A percentile compares a stretch with the other conserved stretches of the same genome.
Conservation (phyloP, 1,140 invertebrate species). For the Drosophila rufa region DNA sequence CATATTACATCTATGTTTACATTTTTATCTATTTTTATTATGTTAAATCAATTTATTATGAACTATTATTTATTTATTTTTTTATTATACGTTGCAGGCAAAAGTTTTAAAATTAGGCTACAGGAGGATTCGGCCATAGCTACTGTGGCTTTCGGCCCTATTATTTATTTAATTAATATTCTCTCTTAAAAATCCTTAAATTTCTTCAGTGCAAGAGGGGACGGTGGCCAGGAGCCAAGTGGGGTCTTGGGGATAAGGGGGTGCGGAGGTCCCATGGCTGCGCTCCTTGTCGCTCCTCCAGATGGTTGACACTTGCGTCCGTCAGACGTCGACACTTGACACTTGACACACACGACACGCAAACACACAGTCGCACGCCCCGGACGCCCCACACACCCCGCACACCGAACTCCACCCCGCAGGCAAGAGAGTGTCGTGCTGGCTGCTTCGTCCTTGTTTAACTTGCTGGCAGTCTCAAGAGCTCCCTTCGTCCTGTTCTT, state of each 20-base stretch:
- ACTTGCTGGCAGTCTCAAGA: constrained; percentile 42
- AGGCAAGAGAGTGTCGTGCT: constrained; percentile 13
- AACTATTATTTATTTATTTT: too few relatives aligned
- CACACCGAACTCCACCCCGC: background rate
- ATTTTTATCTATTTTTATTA: too few relatives aligned
- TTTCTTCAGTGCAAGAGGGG: background rate
- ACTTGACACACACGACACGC: constrained; percentile 63
- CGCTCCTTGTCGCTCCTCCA: constrained; percentile 45
- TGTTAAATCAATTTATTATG: too few relatives aligned
- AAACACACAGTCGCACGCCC: constrained; percentile 5
- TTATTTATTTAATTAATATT: too few relatives aligned
- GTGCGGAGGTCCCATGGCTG: constrained; percentile 3
- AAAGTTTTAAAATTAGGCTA: too few relatives aligned
- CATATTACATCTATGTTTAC: too few relatives aligned
- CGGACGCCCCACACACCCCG: background rate
- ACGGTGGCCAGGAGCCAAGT: background rate
- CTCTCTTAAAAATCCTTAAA: background rate
- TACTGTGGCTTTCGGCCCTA: too few relatives aligned
- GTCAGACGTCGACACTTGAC: constrained; percentile 74
- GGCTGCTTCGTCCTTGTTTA: constrained; percentile 24
- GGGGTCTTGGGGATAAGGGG: constrained; percentile 2
- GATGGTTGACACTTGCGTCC: constrained; percentile 73
- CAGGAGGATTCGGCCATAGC: too few relatives aligned
- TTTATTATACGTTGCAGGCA: too few relatives aligned
- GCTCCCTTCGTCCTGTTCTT: constrained; percentile 31